These are phyloP conservation scores for rabbit (Oryctolagus cuniculus) DNA, from an alignment of 2,113 vertebrate species.

Conservation along the genomic window mOryCun1.1 NC_091441.1:8841501-8842000, in stretches of 20 bases:
- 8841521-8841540: neutral
- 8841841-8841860: accelerated
- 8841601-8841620: neutral
- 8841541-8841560: neutral
- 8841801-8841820: neutral
- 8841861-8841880: neutral
- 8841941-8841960: neutral
- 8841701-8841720: neutral
- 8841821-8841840: neutral
- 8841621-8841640: neutral
- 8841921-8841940: neutral
- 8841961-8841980: neutral
- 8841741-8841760: neutral
- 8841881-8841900: neutral
- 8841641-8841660: neutral
- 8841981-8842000: neutral
- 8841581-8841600: neutral
- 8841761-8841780: neutral
- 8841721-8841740: neutral
- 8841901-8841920: neutral
- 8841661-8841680: neutral
- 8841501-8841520: neutral
- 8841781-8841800: neutral
- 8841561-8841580: neutral
- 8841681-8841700: too few relatives aligned